Conservation (phyloP, 2,888 invertebrate species). For the Eilema sororculum region DNA sequence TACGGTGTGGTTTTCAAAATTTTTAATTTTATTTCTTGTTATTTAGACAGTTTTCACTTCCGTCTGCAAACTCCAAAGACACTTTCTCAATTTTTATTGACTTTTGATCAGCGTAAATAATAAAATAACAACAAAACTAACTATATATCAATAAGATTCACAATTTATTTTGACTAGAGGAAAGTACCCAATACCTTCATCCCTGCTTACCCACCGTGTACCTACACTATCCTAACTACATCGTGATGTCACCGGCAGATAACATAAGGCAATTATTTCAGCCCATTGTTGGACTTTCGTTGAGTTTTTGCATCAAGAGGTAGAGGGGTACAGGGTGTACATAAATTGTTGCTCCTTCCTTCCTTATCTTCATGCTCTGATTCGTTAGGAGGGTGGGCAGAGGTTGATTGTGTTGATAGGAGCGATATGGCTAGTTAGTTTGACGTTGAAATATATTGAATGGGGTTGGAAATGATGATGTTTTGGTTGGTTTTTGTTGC, state of each 20-base stretch:
- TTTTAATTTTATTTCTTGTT: no score
- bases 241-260: background rate
- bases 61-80: no score
- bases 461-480: background rate
- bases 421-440: constrained; percentile 1
- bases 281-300: constrained; percentile 16
- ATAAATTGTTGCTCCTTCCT: constrained; percentile 44
- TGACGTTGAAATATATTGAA: background rate
- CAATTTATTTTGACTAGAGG: background rate
- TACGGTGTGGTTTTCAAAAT: no score
- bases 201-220: background rate
- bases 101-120: no score
- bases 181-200: background rate
- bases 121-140: no score
- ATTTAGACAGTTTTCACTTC: no score
- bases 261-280: constrained; percentile 22
- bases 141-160: no score
- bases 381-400: constrained; percentile 21
- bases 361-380: constrained; percentile 47
- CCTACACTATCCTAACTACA: background rate
- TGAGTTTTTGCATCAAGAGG: constrained; percentile 39
- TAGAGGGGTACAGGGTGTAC: constrained; percentile 16
- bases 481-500: background rate
- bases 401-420: constrained; percentile 17
- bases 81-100: no score